A percentile compares a stretch with the other conserved stretches of the same genome.
phyloP scores from a whole-genome alignment of 1,140 invertebrate species.

The Sitobion miscanthi region DNA sequence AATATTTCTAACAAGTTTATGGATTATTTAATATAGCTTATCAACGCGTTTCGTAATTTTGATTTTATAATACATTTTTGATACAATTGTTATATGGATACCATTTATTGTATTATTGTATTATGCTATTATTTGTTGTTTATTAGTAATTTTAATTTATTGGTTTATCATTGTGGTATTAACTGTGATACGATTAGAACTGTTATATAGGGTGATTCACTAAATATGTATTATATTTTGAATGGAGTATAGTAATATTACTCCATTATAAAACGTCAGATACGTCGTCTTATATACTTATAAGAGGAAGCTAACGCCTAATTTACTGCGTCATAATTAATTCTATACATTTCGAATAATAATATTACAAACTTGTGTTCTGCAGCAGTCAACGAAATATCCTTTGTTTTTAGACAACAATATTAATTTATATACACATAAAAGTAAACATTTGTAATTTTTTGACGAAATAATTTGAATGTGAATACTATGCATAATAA shows the following conservation, averaged over 20 bases:
- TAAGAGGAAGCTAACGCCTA: neutral
- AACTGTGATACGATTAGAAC: neutral
- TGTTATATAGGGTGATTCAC: neutral
- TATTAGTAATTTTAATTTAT: neutral
- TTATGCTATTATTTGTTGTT: neutral
- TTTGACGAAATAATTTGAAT: neutral
- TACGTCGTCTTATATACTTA: neutral
- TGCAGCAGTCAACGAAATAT: neutral
- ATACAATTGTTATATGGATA: neutral
- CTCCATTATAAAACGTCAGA: neutral
- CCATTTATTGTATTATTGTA: neutral
- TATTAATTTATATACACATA: neutral
- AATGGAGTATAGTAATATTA: neutral
- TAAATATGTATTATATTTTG: neutral
- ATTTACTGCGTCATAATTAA: constrained; percentile 2
- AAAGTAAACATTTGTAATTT: neutral
- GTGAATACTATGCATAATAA: too few relatives aligned
- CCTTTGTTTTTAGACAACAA: neutral
- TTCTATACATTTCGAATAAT: neutral
- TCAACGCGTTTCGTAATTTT: neutral
- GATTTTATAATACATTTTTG: neutral
- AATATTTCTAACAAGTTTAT: neutral
- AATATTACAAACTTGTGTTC: neutral
- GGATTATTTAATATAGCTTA: neutral
- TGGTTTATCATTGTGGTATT: neutral